phyloP scores from a whole-genome alignment of 2,888 invertebrate species.

The Dicycla oo region DNA sequence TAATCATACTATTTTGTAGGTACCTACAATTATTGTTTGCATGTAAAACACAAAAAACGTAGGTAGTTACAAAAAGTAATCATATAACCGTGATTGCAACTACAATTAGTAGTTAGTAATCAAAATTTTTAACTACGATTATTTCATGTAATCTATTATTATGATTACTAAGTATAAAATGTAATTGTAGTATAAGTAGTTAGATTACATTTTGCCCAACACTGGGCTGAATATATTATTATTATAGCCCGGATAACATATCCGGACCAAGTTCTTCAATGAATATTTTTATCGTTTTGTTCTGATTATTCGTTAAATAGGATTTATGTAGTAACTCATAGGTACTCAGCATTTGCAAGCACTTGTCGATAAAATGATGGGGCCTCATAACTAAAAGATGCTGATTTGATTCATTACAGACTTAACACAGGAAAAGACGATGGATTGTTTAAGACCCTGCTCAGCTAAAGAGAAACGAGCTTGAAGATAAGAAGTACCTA shows the following conservation, averaged over 20 bases:
- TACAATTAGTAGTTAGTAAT: constrained; percentile 3
- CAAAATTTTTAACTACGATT: no score
- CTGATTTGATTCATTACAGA: neutral
- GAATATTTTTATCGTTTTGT: neutral
- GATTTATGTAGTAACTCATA: neutral
- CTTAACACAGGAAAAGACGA: no score
- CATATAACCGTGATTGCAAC: neutral
- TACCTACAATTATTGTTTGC: no score
- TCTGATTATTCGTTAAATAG: neutral
- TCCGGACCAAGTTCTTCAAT: neutral
- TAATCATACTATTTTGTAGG: no score
- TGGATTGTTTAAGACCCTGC: neutral
- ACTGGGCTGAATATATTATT: no score
- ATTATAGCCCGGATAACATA: no score
- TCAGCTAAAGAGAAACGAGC: constrained; percentile 4
- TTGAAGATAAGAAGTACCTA: constrained; percentile 26
- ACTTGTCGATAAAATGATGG: neutral
- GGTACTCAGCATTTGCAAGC: neutral
- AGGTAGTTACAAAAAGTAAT: constrained; percentile 8
- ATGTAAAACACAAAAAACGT: no score
- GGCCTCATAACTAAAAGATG: neutral
- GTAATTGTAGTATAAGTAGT: no score
- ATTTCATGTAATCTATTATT: neutral
- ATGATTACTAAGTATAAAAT: neutral
- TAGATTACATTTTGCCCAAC: no score